Evolutionary conservation across 2,888 invertebrate species (phyloP).

Genomic region (Pocota personata): DNA sequence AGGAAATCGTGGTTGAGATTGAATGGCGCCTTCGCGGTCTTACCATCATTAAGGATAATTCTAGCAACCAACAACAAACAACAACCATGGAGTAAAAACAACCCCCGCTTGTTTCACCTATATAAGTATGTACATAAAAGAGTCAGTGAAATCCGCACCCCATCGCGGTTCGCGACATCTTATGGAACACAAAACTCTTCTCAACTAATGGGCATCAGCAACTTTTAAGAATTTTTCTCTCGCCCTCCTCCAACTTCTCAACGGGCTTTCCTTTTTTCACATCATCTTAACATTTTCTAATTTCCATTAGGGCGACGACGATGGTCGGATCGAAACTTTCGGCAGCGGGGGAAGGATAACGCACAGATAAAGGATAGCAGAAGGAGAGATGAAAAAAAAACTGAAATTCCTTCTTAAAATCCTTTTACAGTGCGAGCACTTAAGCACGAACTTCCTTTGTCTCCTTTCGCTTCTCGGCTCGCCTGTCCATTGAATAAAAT

Average conservation of each 20-base stretch:
- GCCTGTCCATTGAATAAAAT: slow-evolving; percentile 63
- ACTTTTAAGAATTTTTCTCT: slow-evolving; percentile 56
- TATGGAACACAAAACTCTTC: slow-evolving; percentile 69
- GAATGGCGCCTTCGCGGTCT: slow-evolving; percentile 73
- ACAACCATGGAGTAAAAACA: slow-evolving; percentile 61
- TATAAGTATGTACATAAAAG: slow-evolving; percentile 8
- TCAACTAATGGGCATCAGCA: slow-evolving; percentile 72
- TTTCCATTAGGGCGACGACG: slow-evolving; percentile 64
- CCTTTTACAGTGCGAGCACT: slow-evolving; percentile 72
- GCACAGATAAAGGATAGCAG: slow-evolving; percentile 63
- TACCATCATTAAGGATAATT: slow-evolving; percentile 73
- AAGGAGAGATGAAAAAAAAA: slow-evolving; percentile 25
- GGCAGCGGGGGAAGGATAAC: slow-evolving; percentile 29
- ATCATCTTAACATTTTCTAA: slow-evolving; percentile 68
- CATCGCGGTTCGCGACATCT: slow-evolving; percentile 69
- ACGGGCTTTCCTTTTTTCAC: slow-evolving; percentile 33
- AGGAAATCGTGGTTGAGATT: slow-evolving; percentile 70
- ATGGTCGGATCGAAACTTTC: slow-evolving; percentile 34
- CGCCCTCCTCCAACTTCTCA: background rate
- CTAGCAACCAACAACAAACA: slow-evolving; percentile 62
- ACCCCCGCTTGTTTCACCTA: slow-evolving; percentile 63
- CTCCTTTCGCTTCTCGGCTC: slow-evolving; percentile 46
- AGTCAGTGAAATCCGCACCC: slow-evolving; percentile 56
- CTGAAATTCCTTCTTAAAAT: slow-evolving; percentile 60
- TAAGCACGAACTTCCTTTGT: slow-evolving; percentile 70